Conservation (phyloP, 2,888 invertebrate genomes). For the Pterostichus niger region DNA sequence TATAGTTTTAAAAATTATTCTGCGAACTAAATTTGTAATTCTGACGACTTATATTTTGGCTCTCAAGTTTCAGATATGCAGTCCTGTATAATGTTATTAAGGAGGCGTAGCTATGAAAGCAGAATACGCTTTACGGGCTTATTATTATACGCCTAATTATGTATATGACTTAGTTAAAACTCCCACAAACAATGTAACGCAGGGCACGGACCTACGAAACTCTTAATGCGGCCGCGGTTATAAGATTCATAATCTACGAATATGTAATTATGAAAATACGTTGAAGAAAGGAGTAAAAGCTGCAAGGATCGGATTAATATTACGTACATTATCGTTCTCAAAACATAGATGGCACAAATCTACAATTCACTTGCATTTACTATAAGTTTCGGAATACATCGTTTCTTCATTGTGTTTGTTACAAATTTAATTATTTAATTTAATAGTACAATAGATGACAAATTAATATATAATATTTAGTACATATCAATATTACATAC, state of each 20-base stretch:
- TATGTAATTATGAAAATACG: slow-evolving; percentile 26
- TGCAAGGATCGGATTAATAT: background rate
- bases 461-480: no score
- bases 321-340: no score
- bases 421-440: no score
- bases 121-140: slow-evolving; percentile 6
- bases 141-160: slow-evolving; percentile 47
- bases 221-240: slow-evolving; percentile 8
- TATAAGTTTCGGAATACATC: no score
- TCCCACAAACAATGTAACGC: slow-evolving; percentile 16
- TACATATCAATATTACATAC: no score
- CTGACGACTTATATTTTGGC: background rate
- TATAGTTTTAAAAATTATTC: background rate
- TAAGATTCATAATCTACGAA: slow-evolving; percentile 28
- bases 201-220: slow-evolving; percentile 10
- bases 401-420: no score
- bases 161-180: slow-evolving; percentile 42
- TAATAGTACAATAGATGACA: no score
- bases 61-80: slow-evolving; percentile 8
- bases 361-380: no score
- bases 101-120: slow-evolving; percentile 24
- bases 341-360: no score
- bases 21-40: background rate
- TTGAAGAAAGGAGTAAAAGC: background rate
- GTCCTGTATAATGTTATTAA: slow-evolving; percentile 29